Evolutionary conservation across 2,797 vertebrate species (phyloP), one percentile per base, ranked within the genome.

Genomic region (Pangasius macronema): DNA sequence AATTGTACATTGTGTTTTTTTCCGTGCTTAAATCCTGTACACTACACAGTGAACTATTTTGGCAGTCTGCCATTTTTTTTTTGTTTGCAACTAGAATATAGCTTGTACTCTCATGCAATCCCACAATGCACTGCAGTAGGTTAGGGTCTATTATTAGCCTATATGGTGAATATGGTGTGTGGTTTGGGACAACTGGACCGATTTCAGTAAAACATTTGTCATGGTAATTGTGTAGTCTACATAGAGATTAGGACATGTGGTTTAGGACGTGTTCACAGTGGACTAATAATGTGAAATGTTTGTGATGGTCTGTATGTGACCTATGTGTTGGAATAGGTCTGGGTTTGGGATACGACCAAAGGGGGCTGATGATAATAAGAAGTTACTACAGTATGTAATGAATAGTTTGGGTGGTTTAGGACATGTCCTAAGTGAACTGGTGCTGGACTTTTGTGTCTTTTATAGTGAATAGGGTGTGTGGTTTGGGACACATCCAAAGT

Each of bases 1-100:
- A 83, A 67, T 85, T 85, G 84, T 67, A 85, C 75, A 85, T 79
- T 79, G 84, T 85, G 84, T 51, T 51, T 73, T 81, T 51, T 84
- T 76, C 82, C 46, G 4, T 55, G 30, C 73, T 33, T 46, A 57
- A 67, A 73, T 61, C 53, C 81, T 51, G n/a, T 77, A 85, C 84
- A 51, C 84, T 79, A 53, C 30, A 67, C 27, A 79, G 73, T 27
- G 30, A 72, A 85, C 72, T 65, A 65, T 85, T 36, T 53, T 85
- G 84, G 84, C 42, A 27, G 30, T 10, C 59, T 49, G 59, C 84
- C 84, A 65, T 20, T 20, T 59, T 63, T 2, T 51, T 20, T 20
- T 59, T 63, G 1, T 51, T 33, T 22, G 9, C 7, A 42, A 63
- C 7, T 63, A 49, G 14, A 67, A 20, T 36, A 53, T 30, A 65